Conservation (phyloP, 2,888 invertebrate genomes). For the Podabrus alpinus region DNA sequence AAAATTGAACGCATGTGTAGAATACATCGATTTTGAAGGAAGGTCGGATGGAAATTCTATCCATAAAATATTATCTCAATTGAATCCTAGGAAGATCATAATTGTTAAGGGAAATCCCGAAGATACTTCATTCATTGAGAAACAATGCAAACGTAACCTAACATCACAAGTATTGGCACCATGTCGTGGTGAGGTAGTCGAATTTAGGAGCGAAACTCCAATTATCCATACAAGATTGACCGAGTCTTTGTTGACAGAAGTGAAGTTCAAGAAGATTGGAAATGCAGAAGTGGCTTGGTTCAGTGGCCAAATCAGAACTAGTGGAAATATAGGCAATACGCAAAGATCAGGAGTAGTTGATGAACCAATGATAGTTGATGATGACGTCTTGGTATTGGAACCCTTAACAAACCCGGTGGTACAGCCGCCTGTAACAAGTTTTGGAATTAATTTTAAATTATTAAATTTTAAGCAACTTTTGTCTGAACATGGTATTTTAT, state of each 20-base stretch:
- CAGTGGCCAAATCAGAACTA: constrained; percentile 75
- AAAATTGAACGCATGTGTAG: constrained; percentile 81
- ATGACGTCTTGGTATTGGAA: constrained; percentile 66
- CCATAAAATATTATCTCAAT: constrained; percentile 77
- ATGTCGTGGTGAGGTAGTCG: constrained; percentile 78
- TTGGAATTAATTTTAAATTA: constrained; percentile 90
- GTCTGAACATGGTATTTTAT: constrained; percentile 72
- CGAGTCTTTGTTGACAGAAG: constrained; percentile 85
- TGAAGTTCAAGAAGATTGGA: constrained; percentile 82
- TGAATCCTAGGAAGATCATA: constrained; percentile 82
- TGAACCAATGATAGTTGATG: constrained; percentile 54
- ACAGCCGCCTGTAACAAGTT: constrained; percentile 78
- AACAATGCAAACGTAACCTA: constrained; percentile 67
- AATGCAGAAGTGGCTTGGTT: constrained; percentile 97
- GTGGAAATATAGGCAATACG: constrained; percentile 63
- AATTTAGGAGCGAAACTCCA: constrained; percentile 96
- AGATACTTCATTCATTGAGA: constrained; percentile 70
- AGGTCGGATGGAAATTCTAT: constrained; percentile 84
- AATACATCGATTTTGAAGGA: constrained; percentile 97
- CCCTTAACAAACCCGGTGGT: constrained; percentile 61
- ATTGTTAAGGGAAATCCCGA: constrained; percentile 75
- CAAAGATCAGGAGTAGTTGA: constrained; percentile 55
- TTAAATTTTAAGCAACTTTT: constrained; percentile 88
- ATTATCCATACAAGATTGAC: constrained; percentile 94
- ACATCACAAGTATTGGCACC: constrained; percentile 84